Evolutionary conservation across 2,797 vertebrate species (phyloP).

Genomic region (Neomorphus geoffroyi): DNA sequence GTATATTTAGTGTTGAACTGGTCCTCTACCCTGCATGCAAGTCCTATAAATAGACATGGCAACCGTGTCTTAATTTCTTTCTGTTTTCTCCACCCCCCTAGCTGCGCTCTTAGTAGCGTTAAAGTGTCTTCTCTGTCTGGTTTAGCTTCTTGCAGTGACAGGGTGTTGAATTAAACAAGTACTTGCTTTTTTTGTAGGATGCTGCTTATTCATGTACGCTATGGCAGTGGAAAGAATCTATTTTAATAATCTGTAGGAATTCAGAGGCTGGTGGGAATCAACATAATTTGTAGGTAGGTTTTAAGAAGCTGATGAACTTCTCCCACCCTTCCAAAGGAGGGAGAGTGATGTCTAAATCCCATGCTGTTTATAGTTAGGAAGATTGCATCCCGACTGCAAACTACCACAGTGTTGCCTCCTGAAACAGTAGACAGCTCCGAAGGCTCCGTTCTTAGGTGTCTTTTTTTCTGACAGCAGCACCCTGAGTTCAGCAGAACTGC

Average conservation of each 20-base stretch:
- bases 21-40: background rate
- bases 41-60: background rate
- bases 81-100: background rate
- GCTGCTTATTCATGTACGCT: background rate
- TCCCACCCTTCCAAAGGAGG: background rate
- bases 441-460: fast-evolving
- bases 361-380: background rate
- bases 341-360: background rate
- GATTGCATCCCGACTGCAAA: background rate
- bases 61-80: background rate
- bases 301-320: background rate
- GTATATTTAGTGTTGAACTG: background rate
- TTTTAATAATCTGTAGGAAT: background rate
- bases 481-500: background rate
- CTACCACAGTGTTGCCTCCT: background rate
- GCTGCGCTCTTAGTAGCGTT: background rate
- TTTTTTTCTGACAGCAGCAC: background rate
- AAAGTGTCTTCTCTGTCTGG: background rate
- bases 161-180: background rate
- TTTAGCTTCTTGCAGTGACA: background rate
- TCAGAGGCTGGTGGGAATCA: background rate
- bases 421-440: constrained; percentile 26
- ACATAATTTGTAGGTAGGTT: background rate
- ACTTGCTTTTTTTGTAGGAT: background rate
- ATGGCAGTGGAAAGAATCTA: background rate